Evolutionary conservation across 2,888 invertebrate genomes (phyloP).

Genomic region (Drosophila mercatorum): DNA sequence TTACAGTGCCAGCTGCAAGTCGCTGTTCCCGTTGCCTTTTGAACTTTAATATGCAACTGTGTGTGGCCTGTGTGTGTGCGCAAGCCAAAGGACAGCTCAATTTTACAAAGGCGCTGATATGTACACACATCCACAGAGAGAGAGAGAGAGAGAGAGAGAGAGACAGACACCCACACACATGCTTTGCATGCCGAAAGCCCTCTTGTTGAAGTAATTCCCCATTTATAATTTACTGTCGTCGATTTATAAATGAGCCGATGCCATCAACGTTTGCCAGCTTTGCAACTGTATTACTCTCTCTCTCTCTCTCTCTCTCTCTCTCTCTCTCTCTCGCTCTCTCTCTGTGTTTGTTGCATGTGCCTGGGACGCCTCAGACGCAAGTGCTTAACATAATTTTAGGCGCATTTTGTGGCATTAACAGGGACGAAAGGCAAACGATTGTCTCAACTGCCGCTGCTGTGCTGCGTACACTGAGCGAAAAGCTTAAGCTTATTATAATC

Average conservation of each 20-base stretch:
- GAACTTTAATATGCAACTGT: slow-evolving; percentile 37
- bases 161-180: slow-evolving; percentile 8
- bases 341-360: slow-evolving; percentile 10
- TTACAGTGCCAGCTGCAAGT: slow-evolving; percentile 46
- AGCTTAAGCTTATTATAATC: too few relatives aligned
- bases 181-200: slow-evolving; percentile 34
- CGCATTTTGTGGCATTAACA: slow-evolving; percentile 66
- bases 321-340: too few relatives aligned
- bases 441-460: background rate
- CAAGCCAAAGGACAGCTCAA: slow-evolving; percentile 31
- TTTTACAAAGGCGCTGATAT: slow-evolving; percentile 57
- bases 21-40: slow-evolving; percentile 31
- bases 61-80: slow-evolving; percentile 7
- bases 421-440: slow-evolving; percentile 13
- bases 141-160: too few relatives aligned
- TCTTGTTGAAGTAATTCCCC: slow-evolving; percentile 60
- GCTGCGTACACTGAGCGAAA: slow-evolving; percentile 12
- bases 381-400: slow-evolving; percentile 72
- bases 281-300: background rate
- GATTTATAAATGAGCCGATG: slow-evolving; percentile 73
- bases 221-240: slow-evolving; percentile 75
- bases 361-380: slow-evolving; percentile 18
- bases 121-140: background rate
- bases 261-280: slow-evolving; percentile 44
- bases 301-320: too few relatives aligned